Base-by-base conservation (phyloP, 2,888 invertebrate species). In the Scaptomyza cyrtandrae region DNA sequence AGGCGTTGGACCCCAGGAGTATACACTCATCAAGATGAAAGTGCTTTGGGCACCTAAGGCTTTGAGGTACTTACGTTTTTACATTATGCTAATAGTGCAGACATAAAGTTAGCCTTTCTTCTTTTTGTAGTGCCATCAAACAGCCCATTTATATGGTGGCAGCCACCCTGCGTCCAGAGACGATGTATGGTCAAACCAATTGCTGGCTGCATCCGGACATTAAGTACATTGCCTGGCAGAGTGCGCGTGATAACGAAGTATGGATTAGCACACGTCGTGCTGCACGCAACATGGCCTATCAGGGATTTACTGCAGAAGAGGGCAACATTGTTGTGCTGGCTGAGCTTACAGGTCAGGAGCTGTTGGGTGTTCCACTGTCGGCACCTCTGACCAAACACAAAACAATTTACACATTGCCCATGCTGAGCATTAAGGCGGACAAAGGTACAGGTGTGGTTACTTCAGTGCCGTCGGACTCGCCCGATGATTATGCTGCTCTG, bases 151-250 rank as follows among this genome's bases (percentile, higher is more conserved):
- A 74, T 52, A 93, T 99, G 68, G 98, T 99, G 11, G 99, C 99
- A 16, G 99, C 99, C 9, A 99, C 99, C 6, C 93, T 99, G n/a
- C 94, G 99, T 65, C 99, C 99, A 1, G 99, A 99, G 93, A 99
- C 99, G 1, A 99, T 99, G 99, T 99, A 99, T 90, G 99, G 99
- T 0, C 99, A 99, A 93, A 99, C 99, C 0, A 99, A 99, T 91
- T 99, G 99, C 91, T 99, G 99, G 98, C 92, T 99, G 4, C 96
- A 96, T 89, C 99, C 99, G 0, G 98, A 99, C 89, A 97, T 99
- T 90, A 95, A 95, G 76, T 99, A 99, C 90, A 95, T 99, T 75
- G 98, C 97, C 1, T 97, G 98, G 91, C 94, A 95, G 88, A 95
- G 95, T 0, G 93, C 94, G 13, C 93, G 93, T 44, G 93, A 94